phyloP scores from a whole-genome alignment of 2,113 vertebrate genomes.

The Corythornis vintsioides region DNA sequence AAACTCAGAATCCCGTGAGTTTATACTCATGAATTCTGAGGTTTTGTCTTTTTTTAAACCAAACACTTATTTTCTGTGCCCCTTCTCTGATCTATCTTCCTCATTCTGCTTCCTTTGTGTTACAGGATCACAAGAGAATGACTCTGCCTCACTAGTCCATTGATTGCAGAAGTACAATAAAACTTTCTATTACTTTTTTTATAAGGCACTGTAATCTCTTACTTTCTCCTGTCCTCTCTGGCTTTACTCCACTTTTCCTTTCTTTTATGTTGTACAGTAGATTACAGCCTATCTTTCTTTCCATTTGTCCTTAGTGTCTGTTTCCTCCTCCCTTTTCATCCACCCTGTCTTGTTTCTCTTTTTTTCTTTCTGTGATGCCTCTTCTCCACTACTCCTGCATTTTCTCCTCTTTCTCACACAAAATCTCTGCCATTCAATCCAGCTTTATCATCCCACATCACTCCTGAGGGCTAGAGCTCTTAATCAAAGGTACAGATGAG shows the following conservation, averaged over 20 bases:
- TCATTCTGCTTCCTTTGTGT: neutral
- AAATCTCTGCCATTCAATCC: neutral
- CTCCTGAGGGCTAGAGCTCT: neutral
- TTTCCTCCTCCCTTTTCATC: conserved; percentile 13
- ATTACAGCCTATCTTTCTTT: conserved; percentile 30
- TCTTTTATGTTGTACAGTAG: neutral
- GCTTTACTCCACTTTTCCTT: neutral
- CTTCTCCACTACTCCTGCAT: neutral
- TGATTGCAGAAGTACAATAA: neutral
- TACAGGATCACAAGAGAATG: neutral
- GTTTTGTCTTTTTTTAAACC: neutral
- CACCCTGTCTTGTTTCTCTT: neutral
- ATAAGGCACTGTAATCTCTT: neutral
- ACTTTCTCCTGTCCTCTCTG: neutral
- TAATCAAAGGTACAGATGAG: neutral
- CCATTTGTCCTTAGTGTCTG: neutral
- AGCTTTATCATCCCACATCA: neutral
- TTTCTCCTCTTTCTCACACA: neutral
- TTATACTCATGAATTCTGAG: neutral
- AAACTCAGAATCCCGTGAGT: neutral
- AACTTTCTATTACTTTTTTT: neutral
- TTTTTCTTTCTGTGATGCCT: neutral
- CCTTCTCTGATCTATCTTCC: neutral
- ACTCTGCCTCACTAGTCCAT: neutral
- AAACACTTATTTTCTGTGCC: neutral